Conservation (phyloP, 2,113 vertebrate species). For the Isurus oxyrinchus region DNA sequence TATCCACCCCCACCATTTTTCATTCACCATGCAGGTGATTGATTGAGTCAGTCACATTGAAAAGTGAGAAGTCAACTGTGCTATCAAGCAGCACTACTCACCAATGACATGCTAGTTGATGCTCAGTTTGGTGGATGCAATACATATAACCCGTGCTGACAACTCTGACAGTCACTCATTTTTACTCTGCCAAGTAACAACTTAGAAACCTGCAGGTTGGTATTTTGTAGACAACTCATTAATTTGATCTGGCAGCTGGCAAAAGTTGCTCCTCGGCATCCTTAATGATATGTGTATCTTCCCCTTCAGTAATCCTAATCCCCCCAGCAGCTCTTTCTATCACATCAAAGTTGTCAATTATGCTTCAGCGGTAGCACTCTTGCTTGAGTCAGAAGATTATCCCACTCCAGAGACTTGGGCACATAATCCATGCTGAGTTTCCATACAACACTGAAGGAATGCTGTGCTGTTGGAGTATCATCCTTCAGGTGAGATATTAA, state of each 20-base stretch:
- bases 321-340: not conserved
- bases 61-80: not conserved
- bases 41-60: not conserved
- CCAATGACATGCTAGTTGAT: not conserved
- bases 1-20: not conserved
- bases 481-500: not conserved
- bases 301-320: not conserved
- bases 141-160: not conserved
- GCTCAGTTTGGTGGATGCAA: not conserved
- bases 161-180: not conserved
- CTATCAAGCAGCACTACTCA: not conserved
- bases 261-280: not conserved
- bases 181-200: not conserved
- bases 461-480: not conserved
- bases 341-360: not conserved
- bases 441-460: not conserved
- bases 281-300: not conserved
- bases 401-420: not conserved
- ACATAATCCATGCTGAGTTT: not conserved
- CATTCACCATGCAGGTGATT: not conserved
- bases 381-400: not conserved
- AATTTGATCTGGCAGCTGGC: not conserved
- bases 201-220: not conserved
- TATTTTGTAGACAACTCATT: not conserved
- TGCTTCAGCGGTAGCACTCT: not conserved